A percentile compares a stretch with the other conserved stretches of the same genome.
phyloP scores from a whole-genome alignment of 2,113 vertebrate species.

The Pao palembangensis region DNA sequence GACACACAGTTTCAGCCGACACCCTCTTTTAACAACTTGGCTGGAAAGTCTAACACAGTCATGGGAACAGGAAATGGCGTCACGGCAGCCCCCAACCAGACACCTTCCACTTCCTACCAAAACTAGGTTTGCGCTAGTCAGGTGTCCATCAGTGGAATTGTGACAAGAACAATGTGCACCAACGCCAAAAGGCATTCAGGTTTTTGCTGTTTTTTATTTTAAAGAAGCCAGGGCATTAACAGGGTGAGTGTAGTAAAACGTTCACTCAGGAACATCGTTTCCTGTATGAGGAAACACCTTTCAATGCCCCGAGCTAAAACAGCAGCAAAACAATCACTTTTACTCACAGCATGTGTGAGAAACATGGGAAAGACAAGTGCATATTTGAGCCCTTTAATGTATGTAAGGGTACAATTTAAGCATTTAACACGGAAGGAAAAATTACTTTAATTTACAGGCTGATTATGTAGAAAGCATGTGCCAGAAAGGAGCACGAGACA shows the following conservation, averaged over 20 bases:
- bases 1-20: constrained; percentile 37
- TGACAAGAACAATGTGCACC: neutral
- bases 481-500: too few relatives aligned
- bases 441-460: too few relatives aligned
- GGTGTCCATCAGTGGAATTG: constrained; percentile 61
- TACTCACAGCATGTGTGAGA: constrained; percentile 21
- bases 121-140: constrained; percentile 44
- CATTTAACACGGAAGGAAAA: too few relatives aligned
- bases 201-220: too few relatives aligned
- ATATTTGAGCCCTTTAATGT: neutral
- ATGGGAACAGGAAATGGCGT: constrained; percentile 84
- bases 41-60: constrained; percentile 76
- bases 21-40: constrained; percentile 67
- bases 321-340: neutral
- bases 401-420: too few relatives aligned
- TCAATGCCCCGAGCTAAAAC: too few relatives aligned
- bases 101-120: constrained; percentile 82
- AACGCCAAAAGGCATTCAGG: constrained; percentile 8
- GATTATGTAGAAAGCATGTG: too few relatives aligned
- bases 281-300: too few relatives aligned
- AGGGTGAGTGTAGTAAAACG: too few relatives aligned
- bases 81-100: constrained; percentile 70
- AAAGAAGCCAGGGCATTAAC: constrained; percentile 9
- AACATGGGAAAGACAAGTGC: constrained; percentile 42
- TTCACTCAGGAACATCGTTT: neutral